Conservation (phyloP, 2,888 invertebrate genomes). For the Antitype chi region DNA sequence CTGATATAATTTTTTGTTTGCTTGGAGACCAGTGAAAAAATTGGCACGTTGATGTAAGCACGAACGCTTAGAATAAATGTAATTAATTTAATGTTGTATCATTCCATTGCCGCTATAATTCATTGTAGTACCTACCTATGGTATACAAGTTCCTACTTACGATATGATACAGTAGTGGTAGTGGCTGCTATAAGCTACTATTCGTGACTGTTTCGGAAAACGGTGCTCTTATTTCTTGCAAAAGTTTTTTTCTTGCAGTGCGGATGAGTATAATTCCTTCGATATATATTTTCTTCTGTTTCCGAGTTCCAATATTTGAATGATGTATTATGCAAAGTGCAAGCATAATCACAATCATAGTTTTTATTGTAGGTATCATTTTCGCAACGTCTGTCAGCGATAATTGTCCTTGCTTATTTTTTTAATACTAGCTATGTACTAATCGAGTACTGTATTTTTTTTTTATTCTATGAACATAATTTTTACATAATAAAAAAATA, state of each 20-base stretch:
- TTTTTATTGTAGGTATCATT: neutral
- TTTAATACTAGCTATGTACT: neutral
- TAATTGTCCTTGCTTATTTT: too few species aligned
- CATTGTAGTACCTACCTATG: neutral
- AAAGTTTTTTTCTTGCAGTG: neutral
- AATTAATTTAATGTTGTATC: too few species aligned
- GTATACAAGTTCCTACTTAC: neutral
- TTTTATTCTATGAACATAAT: neutral
- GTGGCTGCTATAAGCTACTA: neutral
- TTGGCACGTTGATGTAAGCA: too few species aligned
- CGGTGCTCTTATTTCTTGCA: neutral
- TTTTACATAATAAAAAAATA: too few species aligned
- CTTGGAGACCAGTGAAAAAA: too few species aligned
- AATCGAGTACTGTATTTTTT: neutral
- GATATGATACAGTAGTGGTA: neutral
- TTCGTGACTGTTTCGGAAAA: neutral
- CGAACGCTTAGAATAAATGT: too few species aligned
- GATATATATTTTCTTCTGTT: neutral
- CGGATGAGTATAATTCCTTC: neutral
- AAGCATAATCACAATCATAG: neutral
- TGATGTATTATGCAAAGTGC: neutral
- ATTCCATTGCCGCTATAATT: too few species aligned
- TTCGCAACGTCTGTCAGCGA: neutral
- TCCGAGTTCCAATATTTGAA: neutral
- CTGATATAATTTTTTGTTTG: too few species aligned